Evolutionary conservation across 2,113 vertebrate genomes (phyloP).

Genomic region (Larimichthys polyactis): DNA sequence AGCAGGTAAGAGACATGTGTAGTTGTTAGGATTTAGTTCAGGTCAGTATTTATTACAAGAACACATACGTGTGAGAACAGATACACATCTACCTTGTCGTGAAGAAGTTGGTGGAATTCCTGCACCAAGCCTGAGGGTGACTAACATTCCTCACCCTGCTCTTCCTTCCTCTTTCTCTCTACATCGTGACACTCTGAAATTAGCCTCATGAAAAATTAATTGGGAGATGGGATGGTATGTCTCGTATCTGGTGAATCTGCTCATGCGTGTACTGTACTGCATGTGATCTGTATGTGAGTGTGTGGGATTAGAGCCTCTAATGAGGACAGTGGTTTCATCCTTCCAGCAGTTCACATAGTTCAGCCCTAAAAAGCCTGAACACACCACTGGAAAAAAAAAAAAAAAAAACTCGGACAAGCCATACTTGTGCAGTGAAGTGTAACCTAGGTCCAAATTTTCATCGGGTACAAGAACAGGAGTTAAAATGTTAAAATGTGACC

Average conservation of each 20-base stretch:
- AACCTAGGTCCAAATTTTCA: conserved; percentile 6
- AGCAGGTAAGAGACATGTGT: conserved; percentile 14
- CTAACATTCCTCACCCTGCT: conserved; percentile 2
- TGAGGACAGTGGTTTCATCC: conserved; percentile 44
- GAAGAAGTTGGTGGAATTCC: conserved; percentile 12
- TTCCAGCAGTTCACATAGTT: conserved; percentile 33
- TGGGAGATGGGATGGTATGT: neutral
- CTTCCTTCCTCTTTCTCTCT: conserved; percentile 5
- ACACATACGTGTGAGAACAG: neutral
- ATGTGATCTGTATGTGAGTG: conserved; percentile 26
- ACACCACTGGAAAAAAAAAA: conserved; percentile 14
- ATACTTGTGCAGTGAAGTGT: conserved; percentile 14
- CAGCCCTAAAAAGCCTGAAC: conserved; percentile 13
- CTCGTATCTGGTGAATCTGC: conserved; percentile 24
- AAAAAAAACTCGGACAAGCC: conserved; percentile 17
- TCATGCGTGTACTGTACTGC: neutral
- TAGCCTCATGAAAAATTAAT: conserved; percentile 56
- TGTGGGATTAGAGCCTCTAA: conserved; percentile 30
- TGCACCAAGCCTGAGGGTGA: conserved; percentile 28
- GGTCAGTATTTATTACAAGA: conserved; percentile 17
- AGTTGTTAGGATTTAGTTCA: neutral
- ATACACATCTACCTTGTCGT: neutral
- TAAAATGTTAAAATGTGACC: neutral
- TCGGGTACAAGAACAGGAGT: neutral
- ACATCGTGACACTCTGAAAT: conserved; percentile 36